phyloP scores from a whole-genome alignment of 2,888 invertebrate species.

The Glaucopsyche alexis region DNA sequence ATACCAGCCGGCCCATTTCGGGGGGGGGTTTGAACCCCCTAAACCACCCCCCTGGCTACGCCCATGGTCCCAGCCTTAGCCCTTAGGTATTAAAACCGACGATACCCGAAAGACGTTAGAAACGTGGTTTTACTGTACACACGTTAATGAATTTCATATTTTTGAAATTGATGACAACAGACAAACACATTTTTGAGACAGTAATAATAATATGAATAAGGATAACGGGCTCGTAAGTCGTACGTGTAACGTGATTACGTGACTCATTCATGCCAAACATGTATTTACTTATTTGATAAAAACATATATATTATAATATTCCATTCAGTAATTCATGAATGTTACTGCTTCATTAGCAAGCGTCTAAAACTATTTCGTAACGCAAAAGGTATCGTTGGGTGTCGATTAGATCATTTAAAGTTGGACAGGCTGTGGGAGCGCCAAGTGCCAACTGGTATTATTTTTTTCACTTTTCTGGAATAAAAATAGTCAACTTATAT shows the following conservation, averaged over 20 bases:
- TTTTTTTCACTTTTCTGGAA: neutral
- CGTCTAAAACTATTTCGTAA: neutral
- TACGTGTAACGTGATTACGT: neutral
- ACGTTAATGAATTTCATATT: too few relatives aligned
- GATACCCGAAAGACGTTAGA: too few relatives aligned
- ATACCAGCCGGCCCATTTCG: too few relatives aligned
- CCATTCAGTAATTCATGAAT: neutral
- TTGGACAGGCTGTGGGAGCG: neutral
- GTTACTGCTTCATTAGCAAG: neutral
- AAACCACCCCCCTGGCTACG: too few relatives aligned
- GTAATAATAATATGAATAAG: neutral
- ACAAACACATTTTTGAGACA: too few relatives aligned
- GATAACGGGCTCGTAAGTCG: neutral
- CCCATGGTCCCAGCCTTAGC: too few relatives aligned
- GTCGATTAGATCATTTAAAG: slow-evolving; percentile 15
- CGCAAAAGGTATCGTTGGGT: slow-evolving; percentile 14
- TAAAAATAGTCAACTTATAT: too few relatives aligned
- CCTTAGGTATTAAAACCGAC: too few relatives aligned
- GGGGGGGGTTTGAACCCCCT: too few relatives aligned
- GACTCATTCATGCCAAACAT: neutral
- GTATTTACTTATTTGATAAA: too few relatives aligned
- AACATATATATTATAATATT: neutral
- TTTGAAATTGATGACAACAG: too few relatives aligned
- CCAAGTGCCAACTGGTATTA: neutral
- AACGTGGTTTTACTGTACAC: too few relatives aligned